Percentiles rank a stretch among this genome's conserved stretches.
Evolutionary conservation across 2,888 invertebrate genomes (phyloP).

Genomic region (Lysandra bellargus): DNA sequence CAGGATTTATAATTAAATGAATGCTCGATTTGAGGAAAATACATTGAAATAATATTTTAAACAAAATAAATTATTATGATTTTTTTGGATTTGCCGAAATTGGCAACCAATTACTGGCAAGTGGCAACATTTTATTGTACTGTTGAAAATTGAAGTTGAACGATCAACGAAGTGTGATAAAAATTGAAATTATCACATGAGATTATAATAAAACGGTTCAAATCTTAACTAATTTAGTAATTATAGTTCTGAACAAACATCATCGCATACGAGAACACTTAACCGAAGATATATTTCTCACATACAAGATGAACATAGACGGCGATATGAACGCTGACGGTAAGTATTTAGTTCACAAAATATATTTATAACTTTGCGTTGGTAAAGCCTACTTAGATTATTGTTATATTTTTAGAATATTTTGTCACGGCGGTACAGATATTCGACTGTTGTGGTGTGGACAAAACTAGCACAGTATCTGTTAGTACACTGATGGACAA

Average conservation of each 20-base stretch:
- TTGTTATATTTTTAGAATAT: constrained; percentile 64
- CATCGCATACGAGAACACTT: constrained; percentile 41
- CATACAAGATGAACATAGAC: constrained; percentile 60
- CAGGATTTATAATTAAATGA: not conserved
- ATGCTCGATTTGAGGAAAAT: not conserved
- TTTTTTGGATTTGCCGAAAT: not conserved
- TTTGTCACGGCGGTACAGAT: constrained; percentile 69
- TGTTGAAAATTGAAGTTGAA: constrained; percentile 5
- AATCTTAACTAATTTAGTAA: not conserved
- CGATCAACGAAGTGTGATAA: not conserved
- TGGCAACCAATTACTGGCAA: not conserved
- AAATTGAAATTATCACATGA: not conserved
- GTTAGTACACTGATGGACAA: constrained; percentile 71
- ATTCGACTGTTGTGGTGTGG: constrained; percentile 69
- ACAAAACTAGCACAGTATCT: constrained; percentile 58
- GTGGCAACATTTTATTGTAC: not conserved
- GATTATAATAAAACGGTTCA: not conserved
- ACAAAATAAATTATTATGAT: not conserved
- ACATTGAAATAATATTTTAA: not conserved
- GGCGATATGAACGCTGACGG: constrained; percentile 62
- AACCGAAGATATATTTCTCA: constrained; percentile 37
- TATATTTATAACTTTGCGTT: constrained; percentile 61
- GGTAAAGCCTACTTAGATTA: constrained; percentile 52
- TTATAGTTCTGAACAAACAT: constrained; percentile 21
- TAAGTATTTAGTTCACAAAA: constrained; percentile 48